Evolutionary conservation across 2,888 invertebrate genomes (phyloP).

Genomic region (Rosalia funebris): DNA sequence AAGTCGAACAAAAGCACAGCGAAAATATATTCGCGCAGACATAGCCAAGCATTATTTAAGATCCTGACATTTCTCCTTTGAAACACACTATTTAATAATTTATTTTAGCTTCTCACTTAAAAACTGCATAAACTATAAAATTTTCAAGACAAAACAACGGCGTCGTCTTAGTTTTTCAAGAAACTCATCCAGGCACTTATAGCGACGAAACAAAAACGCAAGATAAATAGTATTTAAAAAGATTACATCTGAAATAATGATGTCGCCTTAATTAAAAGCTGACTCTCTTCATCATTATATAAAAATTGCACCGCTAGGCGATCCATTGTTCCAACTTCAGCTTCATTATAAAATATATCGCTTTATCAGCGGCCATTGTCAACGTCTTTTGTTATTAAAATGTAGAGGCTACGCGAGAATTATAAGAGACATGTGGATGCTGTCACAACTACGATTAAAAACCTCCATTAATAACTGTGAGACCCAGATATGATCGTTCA

Average conservation of each 20-base stretch:
- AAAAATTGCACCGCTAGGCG: slow-evolving; percentile 26
- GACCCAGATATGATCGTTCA: slow-evolving; percentile 28
- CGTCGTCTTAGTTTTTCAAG: too few relatives aligned
- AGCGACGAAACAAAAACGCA: slow-evolving; percentile 1
- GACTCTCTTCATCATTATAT: slow-evolving; percentile 2
- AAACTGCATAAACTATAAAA: too few relatives aligned
- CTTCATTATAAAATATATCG: slow-evolving; percentile 28
- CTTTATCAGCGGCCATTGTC: slow-evolving; percentile 27
- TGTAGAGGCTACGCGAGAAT: slow-evolving; percentile 22
- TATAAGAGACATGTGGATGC: slow-evolving; percentile 24
- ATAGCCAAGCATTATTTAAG: too few relatives aligned
- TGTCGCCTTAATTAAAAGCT: slow-evolving; percentile 20
- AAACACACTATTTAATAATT: too few relatives aligned
- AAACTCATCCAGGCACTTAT: too few relatives aligned
- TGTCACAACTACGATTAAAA: slow-evolving; percentile 44
- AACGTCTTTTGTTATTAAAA: slow-evolving; percentile 25
- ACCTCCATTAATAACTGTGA: slow-evolving; percentile 48
- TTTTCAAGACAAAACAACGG: too few relatives aligned
- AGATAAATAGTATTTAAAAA: slow-evolving; percentile 7
- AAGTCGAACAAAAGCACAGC: too few relatives aligned
- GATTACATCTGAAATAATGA: slow-evolving; percentile 12
- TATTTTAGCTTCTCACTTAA: too few relatives aligned
- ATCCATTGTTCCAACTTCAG: slow-evolving; percentile 20
- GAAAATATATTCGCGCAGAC: too few relatives aligned
- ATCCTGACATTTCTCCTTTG: too few relatives aligned